These are phyloP conservation scores for Mesocentrotus franciscanus DNA, from an alignment of 53 echinoderm and acorn worm genomes.

Conservation along the genomic window DNA sequence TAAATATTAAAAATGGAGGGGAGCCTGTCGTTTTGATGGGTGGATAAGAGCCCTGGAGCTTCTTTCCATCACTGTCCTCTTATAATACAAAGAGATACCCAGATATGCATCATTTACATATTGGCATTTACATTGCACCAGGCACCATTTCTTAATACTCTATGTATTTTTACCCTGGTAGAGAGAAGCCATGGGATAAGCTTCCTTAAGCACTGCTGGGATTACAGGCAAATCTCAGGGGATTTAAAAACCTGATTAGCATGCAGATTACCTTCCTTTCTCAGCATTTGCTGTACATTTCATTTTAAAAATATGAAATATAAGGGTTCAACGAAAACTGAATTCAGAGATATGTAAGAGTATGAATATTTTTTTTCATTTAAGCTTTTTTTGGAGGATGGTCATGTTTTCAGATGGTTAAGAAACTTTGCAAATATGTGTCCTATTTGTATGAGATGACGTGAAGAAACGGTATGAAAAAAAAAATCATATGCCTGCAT, in stretches of 20 bases:
- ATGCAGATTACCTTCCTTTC: constrained; percentile 53
- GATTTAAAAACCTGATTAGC: constrained; percentile 45
- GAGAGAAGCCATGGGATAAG: background rate
- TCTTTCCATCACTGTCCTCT: constrained; percentile 47
- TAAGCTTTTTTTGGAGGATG: background rate
- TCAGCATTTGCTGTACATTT: background rate
- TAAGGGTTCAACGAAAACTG: background rate
- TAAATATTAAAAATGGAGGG: background rate
- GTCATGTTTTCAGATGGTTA: background rate
- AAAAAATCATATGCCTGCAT: too few species aligned
- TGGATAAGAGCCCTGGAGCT: background rate
- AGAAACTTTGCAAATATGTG: background rate
- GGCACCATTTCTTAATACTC: background rate
- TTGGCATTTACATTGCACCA: constrained; percentile 40
- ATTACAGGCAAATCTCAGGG: constrained; percentile 8
- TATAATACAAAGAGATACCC: constrained; percentile 33
- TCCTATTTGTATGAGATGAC: too few species aligned
- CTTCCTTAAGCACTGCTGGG: background rate
- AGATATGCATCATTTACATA: constrained; percentile 42
- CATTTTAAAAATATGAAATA: background rate
- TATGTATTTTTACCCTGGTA: background rate
- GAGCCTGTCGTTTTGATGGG: background rate
- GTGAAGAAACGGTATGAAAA: too few species aligned
- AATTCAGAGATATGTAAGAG: background rate
- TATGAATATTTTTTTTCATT: background rate